Evolutionary conservation across 2,888 invertebrate genomes (phyloP).

Genomic region (Conchocele bisecta): DNA sequence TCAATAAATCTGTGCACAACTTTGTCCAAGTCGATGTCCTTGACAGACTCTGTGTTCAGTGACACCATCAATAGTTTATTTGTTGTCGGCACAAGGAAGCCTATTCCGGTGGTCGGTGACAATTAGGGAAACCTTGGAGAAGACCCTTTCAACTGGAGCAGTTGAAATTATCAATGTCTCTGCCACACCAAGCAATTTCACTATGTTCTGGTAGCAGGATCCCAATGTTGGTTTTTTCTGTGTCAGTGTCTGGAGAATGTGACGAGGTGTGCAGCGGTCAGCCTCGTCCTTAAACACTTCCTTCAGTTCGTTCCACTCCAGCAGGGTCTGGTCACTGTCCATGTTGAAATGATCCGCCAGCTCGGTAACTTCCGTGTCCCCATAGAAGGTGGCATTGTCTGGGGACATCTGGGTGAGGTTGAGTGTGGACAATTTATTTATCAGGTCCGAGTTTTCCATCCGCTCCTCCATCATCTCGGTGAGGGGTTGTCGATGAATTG

Average conservation of each 20-base stretch:
- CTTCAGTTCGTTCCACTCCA: constrained; percentile 19
- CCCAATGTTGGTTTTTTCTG: constrained; percentile 10
- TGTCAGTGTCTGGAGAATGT: not conserved
- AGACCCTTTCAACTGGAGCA: constrained; percentile 39
- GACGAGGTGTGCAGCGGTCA: not conserved
- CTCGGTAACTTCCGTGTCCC: constrained; percentile 11
- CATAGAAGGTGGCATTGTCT: constrained; percentile 17
- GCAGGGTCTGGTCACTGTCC: constrained; percentile 4
- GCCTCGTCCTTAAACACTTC: not conserved
- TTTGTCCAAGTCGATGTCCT: constrained; percentile 14
- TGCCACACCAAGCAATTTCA: constrained; percentile 11
- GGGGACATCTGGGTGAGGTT: constrained; percentile 18
- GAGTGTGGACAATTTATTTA: constrained; percentile 9
- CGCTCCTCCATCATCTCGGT: constrained; percentile 7
- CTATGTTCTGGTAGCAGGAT: constrained; percentile 17
- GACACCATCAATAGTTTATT: constrained; percentile 11
- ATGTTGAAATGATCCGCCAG: constrained; percentile 12
- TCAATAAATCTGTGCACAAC: not conserved
- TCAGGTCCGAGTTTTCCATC: constrained; percentile 22
- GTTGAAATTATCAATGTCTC: constrained; percentile 39
- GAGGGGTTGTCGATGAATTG: constrained; percentile 4
- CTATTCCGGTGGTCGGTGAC: constrained; percentile 41
- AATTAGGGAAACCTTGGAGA: constrained; percentile 28
- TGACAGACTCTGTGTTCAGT: constrained; percentile 6
- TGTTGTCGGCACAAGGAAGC: constrained; percentile 15